Evolutionary conservation across 1,140 invertebrate genomes (phyloP).

Genomic region (Apolygus lucorum): DNA sequence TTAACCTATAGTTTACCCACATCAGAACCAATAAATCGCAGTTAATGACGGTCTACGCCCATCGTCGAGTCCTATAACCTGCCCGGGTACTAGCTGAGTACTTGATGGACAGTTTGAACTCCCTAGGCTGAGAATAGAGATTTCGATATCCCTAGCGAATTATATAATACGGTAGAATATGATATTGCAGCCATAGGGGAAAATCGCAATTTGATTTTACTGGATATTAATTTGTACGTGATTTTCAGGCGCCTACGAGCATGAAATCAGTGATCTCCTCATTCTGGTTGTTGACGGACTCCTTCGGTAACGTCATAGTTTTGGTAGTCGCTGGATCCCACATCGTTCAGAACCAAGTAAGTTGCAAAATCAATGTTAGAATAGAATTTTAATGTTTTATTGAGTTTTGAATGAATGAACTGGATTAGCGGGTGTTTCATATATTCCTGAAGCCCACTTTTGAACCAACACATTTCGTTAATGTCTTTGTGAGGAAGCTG

Average conservation of each 20-base stretch:
- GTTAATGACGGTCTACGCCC: no score
- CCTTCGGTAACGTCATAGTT: constrained; percentile 84
- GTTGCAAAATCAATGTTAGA: background rate
- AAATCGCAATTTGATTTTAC: no score
- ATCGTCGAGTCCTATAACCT: no score
- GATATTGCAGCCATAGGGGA: no score
- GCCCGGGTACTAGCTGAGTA: no score
- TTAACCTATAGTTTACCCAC: no score
- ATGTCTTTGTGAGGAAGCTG: background rate
- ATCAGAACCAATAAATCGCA: no score
- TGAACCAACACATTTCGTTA: constrained; percentile 2
- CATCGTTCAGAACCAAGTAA: constrained; percentile 45
- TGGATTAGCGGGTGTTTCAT: background rate
- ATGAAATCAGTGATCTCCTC: constrained; percentile 92
- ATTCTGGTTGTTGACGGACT: constrained; percentile 78
- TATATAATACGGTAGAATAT: no score
- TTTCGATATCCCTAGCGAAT: no score
- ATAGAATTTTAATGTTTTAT: background rate
- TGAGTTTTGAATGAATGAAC: background rate
- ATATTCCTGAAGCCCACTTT: constrained; percentile 24
- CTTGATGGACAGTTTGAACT: no score
- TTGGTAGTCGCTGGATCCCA: constrained; percentile 63
- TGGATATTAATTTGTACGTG: no score
- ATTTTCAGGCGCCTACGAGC: constrained; percentile 74
- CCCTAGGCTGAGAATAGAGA: no score